Evolutionary conservation across 2,888 invertebrate species (phyloP).

Genomic region (Lutraria lutraria): DNA sequence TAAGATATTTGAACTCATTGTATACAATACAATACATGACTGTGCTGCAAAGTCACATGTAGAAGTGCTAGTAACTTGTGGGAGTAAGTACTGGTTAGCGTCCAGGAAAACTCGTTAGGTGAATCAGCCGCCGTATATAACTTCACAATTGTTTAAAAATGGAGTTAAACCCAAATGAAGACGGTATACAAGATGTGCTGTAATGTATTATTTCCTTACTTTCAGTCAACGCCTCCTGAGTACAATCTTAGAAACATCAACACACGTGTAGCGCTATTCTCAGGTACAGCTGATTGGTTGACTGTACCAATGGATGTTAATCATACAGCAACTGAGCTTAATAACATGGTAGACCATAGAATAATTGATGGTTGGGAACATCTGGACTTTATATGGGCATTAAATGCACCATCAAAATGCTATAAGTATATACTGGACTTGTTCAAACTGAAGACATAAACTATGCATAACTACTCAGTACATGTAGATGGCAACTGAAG

Average conservation of each 20-base stretch:
- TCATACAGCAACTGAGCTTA: constrained; percentile 43
- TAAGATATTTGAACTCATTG: too few relatives aligned
- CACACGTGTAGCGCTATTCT: constrained; percentile 69
- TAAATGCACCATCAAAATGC: constrained; percentile 83
- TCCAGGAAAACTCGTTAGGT: too few relatives aligned
- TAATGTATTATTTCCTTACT: neutral
- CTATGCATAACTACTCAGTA: neutral
- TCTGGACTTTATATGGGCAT: constrained; percentile 87
- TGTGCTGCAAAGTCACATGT: too few relatives aligned
- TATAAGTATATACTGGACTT: constrained; percentile 82
- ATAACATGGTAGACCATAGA: constrained; percentile 43
- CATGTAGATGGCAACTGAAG: too few relatives aligned
- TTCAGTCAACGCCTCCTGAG: constrained; percentile 77
- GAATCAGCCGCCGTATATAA: too few relatives aligned
- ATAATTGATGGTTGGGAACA: constrained; percentile 82
- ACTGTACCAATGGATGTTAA: constrained; percentile 66
- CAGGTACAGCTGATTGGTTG: constrained; percentile 73
- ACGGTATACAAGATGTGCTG: too few relatives aligned
- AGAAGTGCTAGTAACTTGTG: too few relatives aligned
- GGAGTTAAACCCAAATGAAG: too few relatives aligned
- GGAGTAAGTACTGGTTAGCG: too few relatives aligned
- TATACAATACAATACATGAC: too few relatives aligned
- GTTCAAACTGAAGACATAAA: constrained; percentile 22
- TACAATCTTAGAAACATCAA: constrained; percentile 70
- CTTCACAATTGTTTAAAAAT: too few relatives aligned